Base-by-base conservation (phyloP, 1,140 invertebrate species). In the Pteromalus puparum region DNA sequence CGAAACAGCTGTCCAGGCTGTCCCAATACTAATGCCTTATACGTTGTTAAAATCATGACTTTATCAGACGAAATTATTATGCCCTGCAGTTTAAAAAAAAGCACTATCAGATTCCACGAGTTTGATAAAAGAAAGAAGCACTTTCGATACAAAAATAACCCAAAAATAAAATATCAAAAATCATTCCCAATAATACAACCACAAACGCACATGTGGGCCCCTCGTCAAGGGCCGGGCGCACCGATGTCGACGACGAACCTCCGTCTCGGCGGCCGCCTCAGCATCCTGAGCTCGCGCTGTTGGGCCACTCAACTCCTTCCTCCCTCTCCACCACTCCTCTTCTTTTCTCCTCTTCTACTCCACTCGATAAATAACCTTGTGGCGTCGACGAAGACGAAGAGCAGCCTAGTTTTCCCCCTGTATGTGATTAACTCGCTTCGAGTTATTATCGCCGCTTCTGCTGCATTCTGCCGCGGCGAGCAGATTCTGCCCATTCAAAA, bases 201-300 rank as follows among this genome's bases (percentile, higher is more conserved):
- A 65, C 18, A 77, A 15, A 86, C 73, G 42, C n/a, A 84, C 75
- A 74, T 79, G 74, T 42, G 81, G n/a, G 84, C 82, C 86, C 85
- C 86, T 85, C 87, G 87, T 90, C 86, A 88, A 87, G 87, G 84
- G 90, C 89, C 85, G 86, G 78, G 76, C 86, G 86, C 82, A 86
- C n/a, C 84, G 86, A 42, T 86, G 86, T 86, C 73, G 83, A 81
- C 65, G 86, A 86, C 82, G 84, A 84, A 79, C 61, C 67, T 83
- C 83, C 86, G 82, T 70, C 76, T 87, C 86, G 87, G 85, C 82
- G 86, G 86, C 81, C 86, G 84, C 84, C 88, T 90, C 90, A 89
- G 90, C 92, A 93, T 93, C 88, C 90, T 93, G 91, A 86, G 87
- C 77, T 84, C 70, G 75, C 75, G 77, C 76, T 76, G 73, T 82